These are phyloP conservation scores for Belonocnema kinseyi DNA, from an alignment of 1,140 invertebrate genomes.

Conservation along the genomic window DNA sequence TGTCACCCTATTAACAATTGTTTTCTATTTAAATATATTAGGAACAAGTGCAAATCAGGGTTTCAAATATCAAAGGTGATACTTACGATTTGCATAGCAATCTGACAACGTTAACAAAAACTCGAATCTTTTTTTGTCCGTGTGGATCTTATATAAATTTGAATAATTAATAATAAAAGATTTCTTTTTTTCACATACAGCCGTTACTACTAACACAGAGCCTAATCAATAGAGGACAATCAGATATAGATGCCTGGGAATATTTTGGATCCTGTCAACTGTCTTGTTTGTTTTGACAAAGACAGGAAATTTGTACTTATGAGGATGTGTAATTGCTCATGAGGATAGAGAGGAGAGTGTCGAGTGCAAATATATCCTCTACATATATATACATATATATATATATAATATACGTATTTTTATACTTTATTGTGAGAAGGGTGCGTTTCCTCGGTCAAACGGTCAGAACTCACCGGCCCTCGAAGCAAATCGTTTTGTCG, in stretches of 20 bases:
- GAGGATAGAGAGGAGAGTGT: background rate
- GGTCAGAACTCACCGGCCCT: background rate
- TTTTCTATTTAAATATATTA: no score
- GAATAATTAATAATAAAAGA: no score
- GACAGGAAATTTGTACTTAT: constrained; percentile 29
- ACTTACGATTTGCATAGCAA: no score
- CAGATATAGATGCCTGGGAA: background rate
- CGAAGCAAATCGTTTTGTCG: constrained; percentile 7
- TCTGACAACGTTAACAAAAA: no score
- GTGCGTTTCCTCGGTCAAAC: constrained; percentile 25
- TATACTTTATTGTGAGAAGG: background rate
- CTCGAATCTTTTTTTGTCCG: no score
- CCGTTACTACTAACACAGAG: no score
- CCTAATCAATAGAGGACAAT: background rate
- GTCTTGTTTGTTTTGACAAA: constrained; percentile 21
- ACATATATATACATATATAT: background rate
- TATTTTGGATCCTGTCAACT: constrained; percentile 13
- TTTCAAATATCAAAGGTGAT: no score
- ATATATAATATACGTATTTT: background rate
- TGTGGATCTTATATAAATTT: no score
- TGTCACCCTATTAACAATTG: no score
- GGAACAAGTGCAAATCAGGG: no score
- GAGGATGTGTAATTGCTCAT: constrained; percentile 27
- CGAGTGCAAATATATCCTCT: background rate
- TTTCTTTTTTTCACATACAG: no score